Evolutionary conservation across 2,113 vertebrate species (phyloP), one percentile per base, ranked within the genome.

Genomic region (Promerops cafer): DNA sequence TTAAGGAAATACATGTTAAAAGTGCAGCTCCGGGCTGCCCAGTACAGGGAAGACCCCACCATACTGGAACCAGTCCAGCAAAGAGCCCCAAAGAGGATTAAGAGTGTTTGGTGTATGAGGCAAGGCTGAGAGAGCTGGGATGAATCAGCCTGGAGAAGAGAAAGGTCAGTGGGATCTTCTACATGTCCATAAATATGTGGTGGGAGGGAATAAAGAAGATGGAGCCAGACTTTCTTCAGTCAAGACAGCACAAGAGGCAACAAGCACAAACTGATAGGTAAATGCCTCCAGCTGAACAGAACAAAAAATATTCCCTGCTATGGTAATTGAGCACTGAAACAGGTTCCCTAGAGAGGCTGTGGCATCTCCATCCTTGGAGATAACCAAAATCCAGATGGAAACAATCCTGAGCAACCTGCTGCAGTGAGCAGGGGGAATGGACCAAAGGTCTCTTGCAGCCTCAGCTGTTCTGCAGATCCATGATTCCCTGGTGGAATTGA

Each of bases 151-250:
- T 71, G 21, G 21, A 26, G 44, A 64, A 76, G 10, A 27, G 45
- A 8, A 35, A 26, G 8, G 44, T 83, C 33, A 22, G 14, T 71
- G 44, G 21, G 8, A 20, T 81, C 19, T 61, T 31, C 6, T 1
- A 3, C 31, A n/a, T 60, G 6, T 28, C 35, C n/a, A 2, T 35
- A 64, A 66, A 45, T 56, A 16, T 0, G 0, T 71, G 27, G 4
- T 61, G 28, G 11, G 17, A 44, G 22, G 31, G 31, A 70, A 23
- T 35, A 35, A 52, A 75, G 47, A 54, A 50, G 28, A 5, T 59
- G 21, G 33, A 71, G 11, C 8, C 26, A 56, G 21, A 2, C 30
- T 31, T 35, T 26, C 11, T 83, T 72, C 30, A 21, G 26, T 27
- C 8, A 21, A 17, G 22, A 54, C 71, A 45, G 14, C 47, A 9